These are phyloP conservation scores for Malurus splendens DNA, from an alignment of 2,797 vertebrate genomes.

Conservation along the genomic window DNA sequence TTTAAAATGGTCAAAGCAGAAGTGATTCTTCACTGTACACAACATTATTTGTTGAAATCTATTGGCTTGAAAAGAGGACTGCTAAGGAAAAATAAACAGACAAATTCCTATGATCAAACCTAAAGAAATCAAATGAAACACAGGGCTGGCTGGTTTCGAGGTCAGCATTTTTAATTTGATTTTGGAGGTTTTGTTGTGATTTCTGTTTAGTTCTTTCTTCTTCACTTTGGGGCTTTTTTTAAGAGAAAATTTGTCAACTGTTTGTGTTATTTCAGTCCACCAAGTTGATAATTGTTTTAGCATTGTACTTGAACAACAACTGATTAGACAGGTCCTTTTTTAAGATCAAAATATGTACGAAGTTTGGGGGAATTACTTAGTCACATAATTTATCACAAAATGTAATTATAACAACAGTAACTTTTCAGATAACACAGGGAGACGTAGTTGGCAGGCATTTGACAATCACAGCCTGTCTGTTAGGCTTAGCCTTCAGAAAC, in stretches of 20 bases:
- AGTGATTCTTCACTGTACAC: neutral
- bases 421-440: neutral
- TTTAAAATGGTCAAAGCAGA: neutral
- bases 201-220: neutral
- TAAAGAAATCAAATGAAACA: neutral
- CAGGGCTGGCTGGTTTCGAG: neutral
- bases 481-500: neutral
- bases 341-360: neutral
- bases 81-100: neutral
- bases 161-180: neutral
- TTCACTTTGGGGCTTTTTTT: neutral
- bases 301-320: neutral
- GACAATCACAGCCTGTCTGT: neutral
- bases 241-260: neutral
- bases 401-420: neutral
- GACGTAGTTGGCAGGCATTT: neutral
- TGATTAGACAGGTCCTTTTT: neutral
- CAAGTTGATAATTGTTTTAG: neutral
- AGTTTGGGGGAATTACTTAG: neutral
- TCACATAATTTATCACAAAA: neutral
- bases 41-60: neutral
- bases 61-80: neutral
- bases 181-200: rapidly evolving
- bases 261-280: neutral
- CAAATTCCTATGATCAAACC: neutral